These are phyloP conservation scores for Bombus pascuorum DNA, from an alignment of 1,140 invertebrate species.

Conservation along the genomic window DNA sequence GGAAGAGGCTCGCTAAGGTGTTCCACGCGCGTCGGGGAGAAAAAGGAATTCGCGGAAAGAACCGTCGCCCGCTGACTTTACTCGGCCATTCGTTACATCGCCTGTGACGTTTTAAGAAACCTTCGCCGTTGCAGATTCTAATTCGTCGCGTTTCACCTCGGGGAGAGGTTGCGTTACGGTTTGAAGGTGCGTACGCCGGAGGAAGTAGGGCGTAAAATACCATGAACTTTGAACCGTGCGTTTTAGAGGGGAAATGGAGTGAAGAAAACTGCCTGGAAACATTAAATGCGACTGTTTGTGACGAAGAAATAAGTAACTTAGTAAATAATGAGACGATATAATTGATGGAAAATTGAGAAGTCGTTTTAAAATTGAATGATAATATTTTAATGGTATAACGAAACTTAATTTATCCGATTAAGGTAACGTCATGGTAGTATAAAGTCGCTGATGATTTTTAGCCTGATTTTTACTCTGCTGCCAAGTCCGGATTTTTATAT, in stretches of 20 bases:
- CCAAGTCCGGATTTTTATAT: too few relatives aligned
- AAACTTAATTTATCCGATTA: too few relatives aligned
- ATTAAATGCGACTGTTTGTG: neutral
- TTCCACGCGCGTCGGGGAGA: conserved; percentile 15
- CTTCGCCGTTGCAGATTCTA: conserved; percentile 49
- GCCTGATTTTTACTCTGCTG: too few relatives aligned
- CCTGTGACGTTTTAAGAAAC: conserved; percentile 56
- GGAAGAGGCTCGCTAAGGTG: conserved; percentile 59
- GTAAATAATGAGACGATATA: neutral
- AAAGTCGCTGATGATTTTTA: too few relatives aligned
- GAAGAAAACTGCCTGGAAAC: conserved; percentile 24
- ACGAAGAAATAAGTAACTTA: too few relatives aligned
- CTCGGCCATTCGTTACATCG: conserved; percentile 45
- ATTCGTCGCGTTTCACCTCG: conserved; percentile 59
- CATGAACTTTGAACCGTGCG: conserved; percentile 63
- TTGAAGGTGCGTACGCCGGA: conserved; percentile 54
- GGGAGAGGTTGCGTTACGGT: conserved; percentile 64
- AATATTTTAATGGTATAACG: neutral
- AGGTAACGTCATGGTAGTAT: too few relatives aligned
- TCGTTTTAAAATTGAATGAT: too few relatives aligned
- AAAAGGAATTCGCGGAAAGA: conserved; percentile 47
- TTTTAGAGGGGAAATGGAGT: conserved; percentile 30
- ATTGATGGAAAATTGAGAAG: neutral
- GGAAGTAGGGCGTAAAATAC: conserved; percentile 68
- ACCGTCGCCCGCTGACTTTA: neutral